These are phyloP conservation scores for Dendronephthya gigantea DNA, from an alignment of 64 coral and sea anemone genomes.

Conservation along the genomic window DNA sequence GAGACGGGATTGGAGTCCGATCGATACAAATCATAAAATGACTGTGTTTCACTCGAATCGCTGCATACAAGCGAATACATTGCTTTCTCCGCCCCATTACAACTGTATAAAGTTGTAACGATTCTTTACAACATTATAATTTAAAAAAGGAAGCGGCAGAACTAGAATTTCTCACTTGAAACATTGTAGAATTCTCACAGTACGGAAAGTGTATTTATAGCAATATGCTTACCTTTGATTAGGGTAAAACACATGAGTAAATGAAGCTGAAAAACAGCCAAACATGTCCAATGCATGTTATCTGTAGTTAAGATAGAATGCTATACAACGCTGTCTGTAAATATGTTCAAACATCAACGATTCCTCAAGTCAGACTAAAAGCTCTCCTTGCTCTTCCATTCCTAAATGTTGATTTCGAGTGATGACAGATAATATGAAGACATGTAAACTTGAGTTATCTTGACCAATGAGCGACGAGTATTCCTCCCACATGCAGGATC, in stretches of 20 bases:
- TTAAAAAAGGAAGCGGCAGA: neutral
- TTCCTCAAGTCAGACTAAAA: neutral
- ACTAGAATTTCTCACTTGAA: neutral
- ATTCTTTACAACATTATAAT: neutral
- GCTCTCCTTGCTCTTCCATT: neutral
- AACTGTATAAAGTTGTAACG: neutral
- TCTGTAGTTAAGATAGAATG: neutral
- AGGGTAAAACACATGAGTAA: neutral
- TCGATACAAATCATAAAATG: neutral
- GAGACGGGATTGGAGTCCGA: neutral
- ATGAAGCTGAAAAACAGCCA: neutral
- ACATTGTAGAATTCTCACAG: conserved; percentile 2
- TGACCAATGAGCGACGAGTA: neutral
- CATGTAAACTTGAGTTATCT: neutral
- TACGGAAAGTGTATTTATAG: neutral
- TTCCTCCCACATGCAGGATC: neutral
- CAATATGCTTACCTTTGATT: neutral
- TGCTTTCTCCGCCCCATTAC: neutral
- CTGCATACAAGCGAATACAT: neutral
- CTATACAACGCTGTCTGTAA: neutral
- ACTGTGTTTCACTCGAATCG: neutral
- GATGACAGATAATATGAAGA: conserved; percentile 4
- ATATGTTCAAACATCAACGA: neutral
- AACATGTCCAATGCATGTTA: neutral
- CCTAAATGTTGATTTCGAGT: conserved; percentile 3